phyloP scores from a whole-genome alignment of 30 jellyfish, hydroid and myxozoan species.

The Clytia hemisphaerica region DNA sequence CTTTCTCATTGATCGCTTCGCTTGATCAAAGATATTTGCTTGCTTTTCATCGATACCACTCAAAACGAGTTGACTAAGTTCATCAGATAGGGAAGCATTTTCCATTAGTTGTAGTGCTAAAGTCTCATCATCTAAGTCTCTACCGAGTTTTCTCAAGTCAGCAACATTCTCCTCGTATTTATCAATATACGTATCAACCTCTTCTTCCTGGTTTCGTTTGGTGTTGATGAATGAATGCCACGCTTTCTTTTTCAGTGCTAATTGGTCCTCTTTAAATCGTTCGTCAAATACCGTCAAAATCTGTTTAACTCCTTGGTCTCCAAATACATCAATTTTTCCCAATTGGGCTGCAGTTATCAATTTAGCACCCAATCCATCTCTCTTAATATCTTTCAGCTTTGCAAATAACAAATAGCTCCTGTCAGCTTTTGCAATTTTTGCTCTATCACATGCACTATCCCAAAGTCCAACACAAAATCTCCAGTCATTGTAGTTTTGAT shows the following conservation, averaged over 20 bases:
- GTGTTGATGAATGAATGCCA: slow-evolving; percentile 22
- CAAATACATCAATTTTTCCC: slow-evolving; percentile 10
- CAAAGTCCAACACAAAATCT: slow-evolving; percentile 17
- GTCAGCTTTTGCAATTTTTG: slow-evolving; percentile 11
- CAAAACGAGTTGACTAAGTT: slow-evolving; percentile 7
- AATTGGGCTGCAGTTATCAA: slow-evolving; percentile 22
- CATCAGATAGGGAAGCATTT: slow-evolving; percentile 10
- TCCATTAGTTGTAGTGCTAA: slow-evolving; percentile 19
- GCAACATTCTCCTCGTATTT: background rate
- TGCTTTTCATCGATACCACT: slow-evolving; percentile 22
- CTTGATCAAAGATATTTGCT: slow-evolving; percentile 17
- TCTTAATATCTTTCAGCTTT: background rate
- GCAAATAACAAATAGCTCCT: slow-evolving; percentile 4
- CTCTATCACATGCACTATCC: slow-evolving; percentile 27
- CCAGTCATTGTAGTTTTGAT: slow-evolving; percentile 4
- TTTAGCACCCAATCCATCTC: slow-evolving; percentile 13
- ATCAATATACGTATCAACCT: slow-evolving; percentile 16
- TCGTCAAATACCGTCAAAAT: slow-evolving; percentile 8
- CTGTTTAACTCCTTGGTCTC: background rate
- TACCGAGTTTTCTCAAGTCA: slow-evolving; percentile 3
- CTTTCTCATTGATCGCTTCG: background rate
- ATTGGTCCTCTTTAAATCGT: slow-evolving; percentile 25
- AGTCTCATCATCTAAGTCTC: slow-evolving; percentile 9
- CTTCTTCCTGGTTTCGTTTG: slow-evolving; percentile 16
- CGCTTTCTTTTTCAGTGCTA: slow-evolving; percentile 23